These are phyloP conservation scores for Ficedula albicollis DNA, from an alignment of 2,797 vertebrate genomes.

Conservation along the genomic window DNA sequence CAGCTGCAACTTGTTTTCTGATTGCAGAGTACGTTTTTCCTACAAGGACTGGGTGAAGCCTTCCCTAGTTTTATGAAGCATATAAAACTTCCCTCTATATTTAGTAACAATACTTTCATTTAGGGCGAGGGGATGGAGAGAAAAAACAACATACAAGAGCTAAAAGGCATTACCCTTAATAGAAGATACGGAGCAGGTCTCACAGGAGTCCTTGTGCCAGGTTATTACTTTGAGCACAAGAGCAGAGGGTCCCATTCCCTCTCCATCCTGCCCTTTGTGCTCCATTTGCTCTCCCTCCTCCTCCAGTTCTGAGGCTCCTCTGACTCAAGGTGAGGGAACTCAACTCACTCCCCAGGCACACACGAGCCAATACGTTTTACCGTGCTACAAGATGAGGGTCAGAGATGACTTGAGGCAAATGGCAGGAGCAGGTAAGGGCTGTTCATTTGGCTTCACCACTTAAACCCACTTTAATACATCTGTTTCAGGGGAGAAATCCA, in stretches of 20 bases:
- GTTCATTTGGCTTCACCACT: neutral
- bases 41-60: neutral
- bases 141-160: neutral
- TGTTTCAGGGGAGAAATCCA: neutral
- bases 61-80: neutral
- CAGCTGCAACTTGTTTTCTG: neutral
- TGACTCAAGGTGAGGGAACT: neutral
- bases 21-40: neutral
- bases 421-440: neutral
- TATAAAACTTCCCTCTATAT: neutral
- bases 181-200: neutral
- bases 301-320: neutral
- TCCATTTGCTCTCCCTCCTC: neutral
- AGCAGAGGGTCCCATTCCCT: neutral
- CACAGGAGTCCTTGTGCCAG: neutral
- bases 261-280: neutral
- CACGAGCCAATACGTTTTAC: fast-evolving
- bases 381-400: neutral
- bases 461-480: neutral
- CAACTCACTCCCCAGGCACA: fast-evolving
- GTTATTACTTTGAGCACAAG: neutral
- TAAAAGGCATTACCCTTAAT: neutral
- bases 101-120: neutral
- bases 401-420: neutral
- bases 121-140: fast-evolving